Evolutionary conservation across 2,797 vertebrate species (phyloP), one percentile per base, ranked within the genome.

Genomic region (Crenichthys baileyi): DNA sequence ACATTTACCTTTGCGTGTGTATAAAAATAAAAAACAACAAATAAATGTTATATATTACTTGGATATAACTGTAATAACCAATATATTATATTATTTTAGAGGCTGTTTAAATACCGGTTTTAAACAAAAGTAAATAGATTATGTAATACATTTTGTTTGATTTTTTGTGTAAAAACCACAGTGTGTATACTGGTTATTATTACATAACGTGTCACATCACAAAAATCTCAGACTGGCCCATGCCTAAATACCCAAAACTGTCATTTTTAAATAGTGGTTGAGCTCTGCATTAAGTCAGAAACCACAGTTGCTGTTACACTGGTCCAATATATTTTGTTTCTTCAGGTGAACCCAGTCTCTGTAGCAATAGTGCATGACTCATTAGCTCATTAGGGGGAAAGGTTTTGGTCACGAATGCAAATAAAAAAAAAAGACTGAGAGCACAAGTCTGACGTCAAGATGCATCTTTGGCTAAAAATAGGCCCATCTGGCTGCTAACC

Each of bases 391-490:
- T 4, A 31, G 72, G 36, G 79, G 9, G 11, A 79, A 53, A 79
- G 5, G 51, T 84, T 81, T 83, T 72, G 55, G 82, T 86, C 73
- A 80, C 7, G 29, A 76, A 80, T 75, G 80, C 72, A 83, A 81
- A 77, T 87, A 72, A 83, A 36, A 8, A 18, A 2, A 5, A 11
- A 65, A 4, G 46, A 56, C 50, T 71, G 39, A 53, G 48, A 48
- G 78, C 29, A 70, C 76, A 78, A 74, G 76, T 74, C 84, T 67
- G 55, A 88, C 4, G n/a, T 73, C 51, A 65, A 76, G 77, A 72
- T 65, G 78, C 48, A 78, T 87, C 88, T 87, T 79, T 63, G 79
- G 78, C 83, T 94, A 94, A 90, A 88, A 93, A 94, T 95, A 94
- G 81, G 48, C 72, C 82, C 79, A 67, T 63, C 79, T 79, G 79